Conservation (phyloP, 2,888 invertebrate species). For the Melanargia galathea region DNA sequence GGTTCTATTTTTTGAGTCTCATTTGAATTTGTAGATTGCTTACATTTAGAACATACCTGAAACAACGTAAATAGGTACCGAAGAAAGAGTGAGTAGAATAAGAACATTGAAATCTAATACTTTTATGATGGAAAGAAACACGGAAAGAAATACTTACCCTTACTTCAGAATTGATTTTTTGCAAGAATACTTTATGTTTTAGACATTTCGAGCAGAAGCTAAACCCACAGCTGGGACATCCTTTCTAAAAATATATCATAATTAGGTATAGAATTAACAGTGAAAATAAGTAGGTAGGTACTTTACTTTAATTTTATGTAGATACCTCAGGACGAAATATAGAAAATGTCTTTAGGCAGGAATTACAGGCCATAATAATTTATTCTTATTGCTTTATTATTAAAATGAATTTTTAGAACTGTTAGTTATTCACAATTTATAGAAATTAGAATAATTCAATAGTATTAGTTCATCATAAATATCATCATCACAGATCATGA, state of each 20-base stretch:
- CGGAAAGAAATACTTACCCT: slow-evolving; percentile 85
- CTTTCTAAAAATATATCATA: slow-evolving; percentile 84
- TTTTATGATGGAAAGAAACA: no score
- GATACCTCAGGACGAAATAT: slow-evolving; percentile 88
- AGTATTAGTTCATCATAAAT: no score
- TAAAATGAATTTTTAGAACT: no score
- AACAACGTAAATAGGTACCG: slow-evolving; percentile 3
- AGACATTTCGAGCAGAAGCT: slow-evolving; percentile 92
- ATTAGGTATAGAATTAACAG: no score
- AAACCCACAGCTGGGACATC: slow-evolving; percentile 92
- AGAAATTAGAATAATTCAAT: no score
- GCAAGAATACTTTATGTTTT: slow-evolving; percentile 85
- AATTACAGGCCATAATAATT: slow-evolving; percentile 86
- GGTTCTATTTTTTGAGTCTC: slow-evolving; percentile 55
- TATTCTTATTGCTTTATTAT: background rate
- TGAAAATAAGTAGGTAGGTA: background rate
- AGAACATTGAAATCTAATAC: no score
- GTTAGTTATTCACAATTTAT: no score
- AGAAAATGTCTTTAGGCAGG: slow-evolving; percentile 87
- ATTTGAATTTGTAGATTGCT: slow-evolving; percentile 45
- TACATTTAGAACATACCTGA: slow-evolving; percentile 71
- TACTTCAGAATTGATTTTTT: slow-evolving; percentile 83
- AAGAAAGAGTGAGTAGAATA: no score
- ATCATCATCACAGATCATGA: no score
- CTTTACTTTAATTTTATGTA: slow-evolving; percentile 15